phyloP scores from a whole-genome alignment of 37 sponge, comb jelly and placozoan species.

The Bolinopsis microptera region DNA sequence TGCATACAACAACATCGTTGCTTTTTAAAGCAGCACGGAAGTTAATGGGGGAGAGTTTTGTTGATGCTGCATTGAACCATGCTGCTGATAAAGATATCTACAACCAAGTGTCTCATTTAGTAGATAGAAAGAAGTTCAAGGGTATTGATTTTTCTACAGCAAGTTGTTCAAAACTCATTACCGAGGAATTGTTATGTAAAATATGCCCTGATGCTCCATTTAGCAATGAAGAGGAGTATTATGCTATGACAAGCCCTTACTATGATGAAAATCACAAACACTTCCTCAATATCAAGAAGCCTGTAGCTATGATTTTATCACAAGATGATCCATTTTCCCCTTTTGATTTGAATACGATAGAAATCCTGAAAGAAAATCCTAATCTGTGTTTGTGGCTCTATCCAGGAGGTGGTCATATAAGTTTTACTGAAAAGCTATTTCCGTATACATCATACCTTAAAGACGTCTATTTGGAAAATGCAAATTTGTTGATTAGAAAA shows the following conservation, averaged over 20 bases:
- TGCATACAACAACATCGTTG: neutral
- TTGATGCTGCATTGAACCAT: neutral
- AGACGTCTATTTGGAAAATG: neutral
- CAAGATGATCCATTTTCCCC: slow-evolving; percentile 45
- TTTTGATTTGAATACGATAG: slow-evolving; percentile 17
- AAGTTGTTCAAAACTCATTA: neutral
- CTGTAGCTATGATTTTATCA: neutral
- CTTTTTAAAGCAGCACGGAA: neutral
- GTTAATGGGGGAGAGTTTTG: neutral
- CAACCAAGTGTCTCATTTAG: neutral
- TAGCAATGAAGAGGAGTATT: neutral
- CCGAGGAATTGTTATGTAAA: slow-evolving; percentile 25
- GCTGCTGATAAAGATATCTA: neutral
- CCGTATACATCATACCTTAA: neutral
- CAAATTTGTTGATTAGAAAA: neutral
- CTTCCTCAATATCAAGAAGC: slow-evolving; percentile 5
- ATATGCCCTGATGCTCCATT: neutral
- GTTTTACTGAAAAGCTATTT: neutral
- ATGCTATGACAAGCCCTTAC: neutral
- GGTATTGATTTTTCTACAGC: neutral
- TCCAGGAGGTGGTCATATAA: slow-evolving; percentile 17
- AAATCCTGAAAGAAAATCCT: slow-evolving; percentile 1
- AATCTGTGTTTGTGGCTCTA: slow-evolving; percentile 61
- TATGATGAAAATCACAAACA: slow-evolving; percentile 27
- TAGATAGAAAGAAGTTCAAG: neutral